Evolutionary conservation across 2,797 vertebrate species (phyloP).

Genomic region (Pyrocephalus nanus): DNA sequence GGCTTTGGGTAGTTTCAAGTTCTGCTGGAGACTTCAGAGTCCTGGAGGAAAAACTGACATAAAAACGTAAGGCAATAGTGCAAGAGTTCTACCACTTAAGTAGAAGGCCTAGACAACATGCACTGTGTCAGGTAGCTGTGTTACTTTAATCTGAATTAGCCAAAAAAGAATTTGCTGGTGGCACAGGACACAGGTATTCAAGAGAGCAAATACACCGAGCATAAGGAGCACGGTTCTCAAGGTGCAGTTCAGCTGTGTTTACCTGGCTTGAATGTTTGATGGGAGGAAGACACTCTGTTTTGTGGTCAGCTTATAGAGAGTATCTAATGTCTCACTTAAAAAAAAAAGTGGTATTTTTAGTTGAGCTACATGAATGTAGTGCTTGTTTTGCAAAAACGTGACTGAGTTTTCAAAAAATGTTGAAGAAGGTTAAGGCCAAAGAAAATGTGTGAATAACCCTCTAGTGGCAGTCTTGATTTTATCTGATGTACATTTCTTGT

Average conservation of each 20-base stretch:
- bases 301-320: neutral
- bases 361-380: accelerated
- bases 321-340: neutral
- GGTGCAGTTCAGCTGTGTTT: neutral
- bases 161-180: neutral
- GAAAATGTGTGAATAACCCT: neutral
- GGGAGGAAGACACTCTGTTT: neutral
- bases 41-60: neutral
- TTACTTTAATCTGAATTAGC: neutral
- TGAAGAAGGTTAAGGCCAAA: neutral
- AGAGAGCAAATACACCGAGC: neutral
- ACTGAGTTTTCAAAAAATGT: neutral
- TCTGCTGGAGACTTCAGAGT: neutral
- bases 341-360: neutral
- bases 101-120: neutral
- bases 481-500: neutral
- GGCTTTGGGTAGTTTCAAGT: neutral
- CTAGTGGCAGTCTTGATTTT: neutral
- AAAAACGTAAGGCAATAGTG: accelerated
- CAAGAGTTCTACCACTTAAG: neutral
- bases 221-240: accelerated
- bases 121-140: neutral
- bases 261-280: neutral
- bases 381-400: neutral
- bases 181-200: neutral